These are phyloP conservation scores for Amazona finschi DNA, from an alignment of 2,797 vertebrate species.

Conservation along the genomic window DNA sequence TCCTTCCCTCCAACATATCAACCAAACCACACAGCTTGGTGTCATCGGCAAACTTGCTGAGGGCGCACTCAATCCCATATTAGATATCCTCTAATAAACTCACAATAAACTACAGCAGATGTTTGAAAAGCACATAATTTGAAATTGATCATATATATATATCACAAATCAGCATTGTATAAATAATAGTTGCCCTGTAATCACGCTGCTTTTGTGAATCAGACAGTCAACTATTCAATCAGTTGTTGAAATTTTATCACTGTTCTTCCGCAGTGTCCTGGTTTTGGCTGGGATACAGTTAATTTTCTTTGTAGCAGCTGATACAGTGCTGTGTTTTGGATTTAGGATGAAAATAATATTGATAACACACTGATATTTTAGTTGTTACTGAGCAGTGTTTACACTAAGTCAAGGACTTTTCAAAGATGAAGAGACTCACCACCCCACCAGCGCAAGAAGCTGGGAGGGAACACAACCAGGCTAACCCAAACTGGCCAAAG, in stretches of 20 bases:
- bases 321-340: not conserved
- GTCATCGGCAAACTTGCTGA: no score
- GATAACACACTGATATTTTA: not conserved
- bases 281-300: not conserved
- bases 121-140: slow-evolving; percentile 32
- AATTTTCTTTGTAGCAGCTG: not conserved
- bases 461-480: not conserved
- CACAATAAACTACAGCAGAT: slow-evolving; percentile 18
- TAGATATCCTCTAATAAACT: slow-evolving; percentile 5
- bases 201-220: not conserved
- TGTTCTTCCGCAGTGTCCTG: not conserved
- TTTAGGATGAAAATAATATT: not conserved
- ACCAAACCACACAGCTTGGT: no score
- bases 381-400: not conserved
- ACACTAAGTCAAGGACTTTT: not conserved
- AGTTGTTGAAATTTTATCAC: not conserved
- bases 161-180: slow-evolving; percentile 15
- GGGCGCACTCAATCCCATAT: not conserved
- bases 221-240: not conserved
- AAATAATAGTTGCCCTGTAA: not conserved
- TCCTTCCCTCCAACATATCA: no score
- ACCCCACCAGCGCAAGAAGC: not conserved
- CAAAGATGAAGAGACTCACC: not conserved
- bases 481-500: not conserved
- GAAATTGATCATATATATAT: not conserved